phyloP scores from a whole-genome alignment of 2,888 invertebrate species.

The Cyaniris semiargus region DNA sequence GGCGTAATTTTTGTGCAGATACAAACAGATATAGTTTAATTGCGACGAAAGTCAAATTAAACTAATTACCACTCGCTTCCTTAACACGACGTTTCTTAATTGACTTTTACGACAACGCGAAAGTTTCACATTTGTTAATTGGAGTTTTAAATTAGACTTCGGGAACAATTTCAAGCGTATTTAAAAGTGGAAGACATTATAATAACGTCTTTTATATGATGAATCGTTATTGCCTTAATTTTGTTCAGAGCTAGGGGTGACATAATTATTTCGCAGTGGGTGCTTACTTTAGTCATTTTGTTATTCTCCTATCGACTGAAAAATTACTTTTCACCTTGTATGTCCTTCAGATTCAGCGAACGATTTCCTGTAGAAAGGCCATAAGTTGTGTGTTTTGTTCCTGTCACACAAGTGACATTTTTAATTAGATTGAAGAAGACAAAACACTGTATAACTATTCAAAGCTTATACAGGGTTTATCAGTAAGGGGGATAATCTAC shows the following conservation, averaged over 20 bases:
- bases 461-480: too few relatives aligned
- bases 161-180: not conserved
- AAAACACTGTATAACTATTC: too few relatives aligned
- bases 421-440: too few relatives aligned
- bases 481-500: too few relatives aligned
- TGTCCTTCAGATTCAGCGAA: too few relatives aligned
- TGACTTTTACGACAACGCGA: constrained; percentile 39
- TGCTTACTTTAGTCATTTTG: not conserved
- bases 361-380: too few relatives aligned
- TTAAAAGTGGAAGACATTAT: constrained; percentile 26
- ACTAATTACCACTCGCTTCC: constrained; percentile 41
- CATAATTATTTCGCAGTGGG: not conserved
- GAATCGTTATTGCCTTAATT: not conserved
- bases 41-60: constrained; percentile 39
- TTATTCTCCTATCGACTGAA: not conserved
- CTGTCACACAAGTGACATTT: too few relatives aligned
- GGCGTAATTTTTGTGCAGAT: constrained; percentile 29
- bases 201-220: not conserved
- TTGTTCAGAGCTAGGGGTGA: not conserved
- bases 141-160: constrained; percentile 40
- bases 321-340: not conserved
- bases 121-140: constrained; percentile 44
- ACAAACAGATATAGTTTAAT: constrained; percentile 32
- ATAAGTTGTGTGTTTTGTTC: too few relatives aligned
- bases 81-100: constrained; percentile 43